Conservation (phyloP, 2,113 vertebrate genomes). For the Pseudorectes ferrugineus region DNA sequence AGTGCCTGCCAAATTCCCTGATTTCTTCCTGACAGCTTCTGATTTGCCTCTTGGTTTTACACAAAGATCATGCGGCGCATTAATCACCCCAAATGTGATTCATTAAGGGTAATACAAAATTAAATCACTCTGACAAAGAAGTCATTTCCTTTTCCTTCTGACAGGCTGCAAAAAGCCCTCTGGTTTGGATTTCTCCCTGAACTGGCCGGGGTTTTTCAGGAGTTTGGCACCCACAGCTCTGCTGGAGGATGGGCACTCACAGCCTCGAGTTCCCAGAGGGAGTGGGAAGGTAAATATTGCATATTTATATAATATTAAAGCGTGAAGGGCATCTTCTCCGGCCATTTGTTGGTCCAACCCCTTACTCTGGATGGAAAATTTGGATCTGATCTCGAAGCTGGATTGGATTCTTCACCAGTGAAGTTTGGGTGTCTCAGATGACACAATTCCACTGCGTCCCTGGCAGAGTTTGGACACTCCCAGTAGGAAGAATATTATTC, state of each 20-base stretch:
- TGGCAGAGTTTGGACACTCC: neutral
- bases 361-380: neutral
- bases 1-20: neutral
- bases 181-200: neutral
- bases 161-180: neutral
- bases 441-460: neutral
- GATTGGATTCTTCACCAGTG: neutral
- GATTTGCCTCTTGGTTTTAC: neutral
- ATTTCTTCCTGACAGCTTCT: neutral
- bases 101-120: neutral
- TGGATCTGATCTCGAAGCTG: neutral
- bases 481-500: neutral
- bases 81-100: neutral
- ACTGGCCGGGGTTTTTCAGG: neutral
- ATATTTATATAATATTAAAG: neutral
- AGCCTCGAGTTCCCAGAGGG: neutral
- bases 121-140: neutral
- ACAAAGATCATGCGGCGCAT: neutral
- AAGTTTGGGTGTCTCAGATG: neutral
- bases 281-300: neutral
- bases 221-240: neutral
- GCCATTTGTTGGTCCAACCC: neutral
- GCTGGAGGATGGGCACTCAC: neutral
- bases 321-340: neutral
- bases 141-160: neutral